phyloP scores from a whole-genome alignment of 2,888 invertebrate species.

The Tenthredo mesomela region DNA sequence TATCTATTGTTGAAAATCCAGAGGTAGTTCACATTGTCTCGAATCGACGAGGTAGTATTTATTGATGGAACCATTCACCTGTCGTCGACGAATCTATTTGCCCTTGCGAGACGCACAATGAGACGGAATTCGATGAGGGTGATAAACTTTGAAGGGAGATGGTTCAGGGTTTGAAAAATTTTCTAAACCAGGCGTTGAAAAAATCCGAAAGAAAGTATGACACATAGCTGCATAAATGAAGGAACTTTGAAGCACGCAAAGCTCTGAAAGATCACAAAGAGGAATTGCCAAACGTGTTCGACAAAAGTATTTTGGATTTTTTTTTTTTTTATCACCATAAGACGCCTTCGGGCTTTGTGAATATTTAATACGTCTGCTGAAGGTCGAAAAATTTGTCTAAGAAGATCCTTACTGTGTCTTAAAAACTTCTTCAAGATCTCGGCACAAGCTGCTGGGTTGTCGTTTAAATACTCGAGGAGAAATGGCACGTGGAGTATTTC shows the following conservation, averaged over 20 bases:
- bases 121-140: background rate
- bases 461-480: background rate
- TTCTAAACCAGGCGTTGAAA: background rate
- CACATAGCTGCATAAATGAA: background rate
- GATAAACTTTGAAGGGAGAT: background rate
- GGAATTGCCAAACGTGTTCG: background rate
- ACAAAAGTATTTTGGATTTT: background rate
- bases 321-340: background rate
- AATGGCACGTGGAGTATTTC: background rate
- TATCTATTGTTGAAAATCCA: background rate
- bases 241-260: background rate
- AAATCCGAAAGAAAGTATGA: background rate
- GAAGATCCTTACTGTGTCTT: background rate
- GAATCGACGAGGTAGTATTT: background rate
- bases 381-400: background rate
- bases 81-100: slow-evolving; percentile 11
- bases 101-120: background rate
- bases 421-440: background rate
- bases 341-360: background rate
- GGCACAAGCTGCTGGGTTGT: background rate
- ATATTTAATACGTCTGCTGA: background rate
- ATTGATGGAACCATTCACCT: background rate
- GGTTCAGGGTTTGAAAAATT: background rate
- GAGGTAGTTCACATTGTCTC: background rate
- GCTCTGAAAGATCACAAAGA: background rate